Percentiles rank a stretch among this genome's conserved stretches.
These are phyloP conservation scores for Pocillopora meandrina DNA, from an alignment of 92 coral and sea anemone species.

Conservation along the genomic window DNA sequence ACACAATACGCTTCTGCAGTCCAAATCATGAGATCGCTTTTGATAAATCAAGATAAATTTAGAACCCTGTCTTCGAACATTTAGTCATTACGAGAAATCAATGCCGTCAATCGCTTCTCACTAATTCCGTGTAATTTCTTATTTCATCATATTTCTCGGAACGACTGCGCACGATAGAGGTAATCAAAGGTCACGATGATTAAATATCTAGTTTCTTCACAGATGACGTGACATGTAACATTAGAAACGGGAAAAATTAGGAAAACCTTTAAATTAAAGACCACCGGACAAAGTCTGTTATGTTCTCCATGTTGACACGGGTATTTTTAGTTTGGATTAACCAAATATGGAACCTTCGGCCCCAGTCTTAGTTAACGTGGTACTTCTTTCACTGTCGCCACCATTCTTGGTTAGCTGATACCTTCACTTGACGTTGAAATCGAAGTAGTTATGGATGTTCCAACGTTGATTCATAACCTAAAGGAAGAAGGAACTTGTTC, in stretches of 20 bases:
- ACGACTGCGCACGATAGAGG: neutral
- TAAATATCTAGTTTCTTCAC: neutral
- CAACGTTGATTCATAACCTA: neutral
- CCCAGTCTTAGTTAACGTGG: neutral
- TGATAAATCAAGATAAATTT: too few relatives aligned
- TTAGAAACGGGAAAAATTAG: neutral
- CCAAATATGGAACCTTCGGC: neutral
- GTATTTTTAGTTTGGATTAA: neutral
- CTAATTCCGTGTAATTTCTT: too few relatives aligned
- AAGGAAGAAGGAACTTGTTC: neutral
- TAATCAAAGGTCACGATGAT: neutral
- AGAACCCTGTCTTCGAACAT: too few relatives aligned
- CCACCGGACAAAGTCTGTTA: neutral
- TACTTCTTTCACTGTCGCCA: too few relatives aligned
- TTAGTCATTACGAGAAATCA: too few relatives aligned
- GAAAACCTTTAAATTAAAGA: neutral
- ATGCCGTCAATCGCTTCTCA: too few relatives aligned
- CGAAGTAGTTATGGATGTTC: neutral
- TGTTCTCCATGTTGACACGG: constrained; percentile 6
- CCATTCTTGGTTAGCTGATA: too few relatives aligned
- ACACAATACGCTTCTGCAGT: too few relatives aligned
- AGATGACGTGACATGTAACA: neutral
- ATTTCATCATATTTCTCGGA: too few relatives aligned
- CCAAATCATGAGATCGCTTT: too few relatives aligned
- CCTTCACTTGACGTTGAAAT: too few relatives aligned